Base-by-base conservation (phyloP, 2,113 vertebrate genomes). In the Fulica atra region DNA sequence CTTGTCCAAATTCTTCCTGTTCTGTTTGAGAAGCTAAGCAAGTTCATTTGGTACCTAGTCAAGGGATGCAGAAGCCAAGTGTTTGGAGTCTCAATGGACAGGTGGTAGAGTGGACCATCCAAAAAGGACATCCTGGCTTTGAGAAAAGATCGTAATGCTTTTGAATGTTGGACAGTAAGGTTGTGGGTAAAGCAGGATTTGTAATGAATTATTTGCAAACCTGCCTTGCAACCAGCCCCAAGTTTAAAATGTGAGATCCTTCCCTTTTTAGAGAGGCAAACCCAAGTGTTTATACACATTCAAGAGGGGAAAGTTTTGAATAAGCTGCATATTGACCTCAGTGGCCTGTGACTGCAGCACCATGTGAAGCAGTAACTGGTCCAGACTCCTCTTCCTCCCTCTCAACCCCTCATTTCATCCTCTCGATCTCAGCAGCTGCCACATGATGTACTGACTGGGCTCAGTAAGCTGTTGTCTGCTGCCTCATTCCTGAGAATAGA, bases 391-490 rank as follows among this genome's bases (percentile, higher is more conserved):
- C 25, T 56, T 70, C 7, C 7, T 78, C 31, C 16, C 14, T 81
- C 9, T 50, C 31, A 60, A 7, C n/a, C 29, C 33, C 61, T 31
- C 17, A 2, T 42, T 61, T 70, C n/a, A 44, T n/a, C 33, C 15
- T 63, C 29, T 65, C 0, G 0, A 0, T 40, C 57, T 79, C 66
- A 26, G 65, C 35, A 51, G 2, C 57, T 72, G 23, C 38, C 13
- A 1, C 23, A 10, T 6, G 15, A 42, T n/a, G 36, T 38, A 29
- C 16, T 26, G 1, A 14, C 51, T 63, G 90, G 18, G 16, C 56
- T 77, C 13, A 13, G n/a, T 59, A 86, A 64, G n/a, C n/a, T 78
- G 21, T 19, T 1, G 1, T 15, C 13, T 85, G 15, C 11, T 11
- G 79, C 74, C 23, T 19, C 2, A 1, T 50, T 71, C 19, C 19